Evolutionary conservation across 35 echinoderm and acorn worm genomes (phyloP).

Genomic region (Hemicentrotus pulcherrimus): DNA sequence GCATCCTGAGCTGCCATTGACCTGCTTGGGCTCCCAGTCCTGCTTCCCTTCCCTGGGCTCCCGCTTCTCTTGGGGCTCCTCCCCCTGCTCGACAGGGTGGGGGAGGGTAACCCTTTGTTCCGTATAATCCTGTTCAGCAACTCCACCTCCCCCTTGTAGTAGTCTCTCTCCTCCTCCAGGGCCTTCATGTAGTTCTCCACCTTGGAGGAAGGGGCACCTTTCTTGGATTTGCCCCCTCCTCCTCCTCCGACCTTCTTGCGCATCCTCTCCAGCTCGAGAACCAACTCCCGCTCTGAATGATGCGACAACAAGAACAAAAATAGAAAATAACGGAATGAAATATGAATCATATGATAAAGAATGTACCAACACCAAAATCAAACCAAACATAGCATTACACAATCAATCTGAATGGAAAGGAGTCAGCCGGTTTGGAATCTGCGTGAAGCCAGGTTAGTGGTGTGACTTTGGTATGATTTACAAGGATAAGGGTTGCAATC

Average conservation of each 20-base stretch:
- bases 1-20: constrained; percentile 61
- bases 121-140: constrained; percentile 88
- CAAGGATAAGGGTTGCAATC: too few species aligned
- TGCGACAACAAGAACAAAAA: not conserved
- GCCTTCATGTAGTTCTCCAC: constrained; percentile 77
- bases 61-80: constrained; percentile 52
- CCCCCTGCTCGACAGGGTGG: not conserved
- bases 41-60: constrained; percentile 53
- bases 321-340: too few species aligned
- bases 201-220: constrained; percentile 61
- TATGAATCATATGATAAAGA: too few species aligned
- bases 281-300: constrained; percentile 88
- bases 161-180: constrained; percentile 96
- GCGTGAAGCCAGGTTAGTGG: too few species aligned
- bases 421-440: too few species aligned
- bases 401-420: too few species aligned
- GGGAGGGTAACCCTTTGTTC: constrained; percentile 28
- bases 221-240: constrained; percentile 64
- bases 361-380: too few species aligned
- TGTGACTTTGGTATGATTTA: too few species aligned
- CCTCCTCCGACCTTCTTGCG: constrained; percentile 65
- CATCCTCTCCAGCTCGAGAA: constrained; percentile 87
- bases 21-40: constrained; percentile 64
- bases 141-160: constrained; percentile 90
- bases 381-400: too few species aligned